A percentile compares a stretch with the other conserved stretches of the same genome.
phyloP scores from a whole-genome alignment of 2,113 vertebrate species.

The Colistium nudipinnis region DNA sequence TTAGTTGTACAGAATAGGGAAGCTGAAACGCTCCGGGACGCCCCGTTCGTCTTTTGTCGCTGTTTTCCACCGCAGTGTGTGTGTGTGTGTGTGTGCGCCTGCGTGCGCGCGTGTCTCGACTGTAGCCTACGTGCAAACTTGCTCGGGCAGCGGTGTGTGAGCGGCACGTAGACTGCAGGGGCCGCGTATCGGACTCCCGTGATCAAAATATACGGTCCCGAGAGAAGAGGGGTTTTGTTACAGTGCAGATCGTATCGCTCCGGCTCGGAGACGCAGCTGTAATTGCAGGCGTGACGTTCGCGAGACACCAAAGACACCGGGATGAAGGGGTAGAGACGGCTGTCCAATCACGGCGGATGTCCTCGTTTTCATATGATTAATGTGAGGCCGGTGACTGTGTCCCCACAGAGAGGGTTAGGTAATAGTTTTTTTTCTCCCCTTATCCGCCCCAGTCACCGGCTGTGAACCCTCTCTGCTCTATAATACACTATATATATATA shows the following conservation, averaged over 20 bases:
- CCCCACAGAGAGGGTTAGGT: slow-evolving; percentile 51
- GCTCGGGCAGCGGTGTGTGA: slow-evolving; percentile 73
- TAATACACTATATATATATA: no score
- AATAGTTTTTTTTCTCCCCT: slow-evolving; percentile 47
- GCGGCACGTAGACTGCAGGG: slow-evolving; percentile 78
- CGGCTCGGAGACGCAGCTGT: slow-evolving; percentile 60
- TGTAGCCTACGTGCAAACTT: slow-evolving; percentile 80
- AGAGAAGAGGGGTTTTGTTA: slow-evolving; percentile 68
- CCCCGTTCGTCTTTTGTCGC: slow-evolving; percentile 46
- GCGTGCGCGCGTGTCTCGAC: slow-evolving; percentile 37
- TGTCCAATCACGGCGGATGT: slow-evolving; percentile 1
- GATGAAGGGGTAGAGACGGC: background rate
- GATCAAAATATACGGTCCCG: slow-evolving; percentile 77
- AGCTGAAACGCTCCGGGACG: slow-evolving; percentile 26
- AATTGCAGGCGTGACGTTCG: slow-evolving; percentile 69
- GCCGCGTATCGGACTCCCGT: slow-evolving; percentile 74
- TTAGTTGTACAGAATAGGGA: background rate
- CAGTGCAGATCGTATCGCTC: slow-evolving; percentile 63
- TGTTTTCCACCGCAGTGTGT: slow-evolving; percentile 64
- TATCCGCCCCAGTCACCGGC: slow-evolving; percentile 34
- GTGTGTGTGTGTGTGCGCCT: slow-evolving; percentile 41
- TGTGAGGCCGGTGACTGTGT: slow-evolving; percentile 38
- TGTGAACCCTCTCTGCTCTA: no score
- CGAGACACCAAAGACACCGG: slow-evolving; percentile 22
- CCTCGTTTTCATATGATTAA: slow-evolving; percentile 27